Conservation (phyloP, 2,113 vertebrate species). For the Prunella fulvescens region DNA sequence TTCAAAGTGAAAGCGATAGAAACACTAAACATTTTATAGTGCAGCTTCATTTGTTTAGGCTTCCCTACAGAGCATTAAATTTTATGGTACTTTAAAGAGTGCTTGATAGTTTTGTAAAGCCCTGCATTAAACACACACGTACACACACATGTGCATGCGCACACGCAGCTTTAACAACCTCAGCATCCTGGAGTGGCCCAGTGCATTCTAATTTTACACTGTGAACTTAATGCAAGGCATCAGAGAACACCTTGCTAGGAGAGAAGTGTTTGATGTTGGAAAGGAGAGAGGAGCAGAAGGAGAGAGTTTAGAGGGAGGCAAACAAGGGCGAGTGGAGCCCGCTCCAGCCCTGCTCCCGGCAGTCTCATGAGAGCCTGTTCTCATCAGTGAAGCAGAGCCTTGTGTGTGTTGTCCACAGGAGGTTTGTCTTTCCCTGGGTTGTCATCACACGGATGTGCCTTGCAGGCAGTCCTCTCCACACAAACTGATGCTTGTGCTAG, state of each 20-base stretch:
- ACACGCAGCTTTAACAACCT: not conserved
- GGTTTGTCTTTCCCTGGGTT: not conserved
- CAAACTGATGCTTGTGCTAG: fast-evolving
- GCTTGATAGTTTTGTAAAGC: constrained; percentile 36
- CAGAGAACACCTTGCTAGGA: not conserved
- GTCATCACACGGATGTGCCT: not conserved
- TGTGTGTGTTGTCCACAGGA: not conserved
- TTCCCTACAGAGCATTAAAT: constrained; percentile 21
- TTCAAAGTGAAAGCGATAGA: constrained; percentile 34
- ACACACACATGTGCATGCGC: not conserved
- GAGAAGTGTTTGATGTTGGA: not conserved
- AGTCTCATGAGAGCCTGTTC: not conserved
- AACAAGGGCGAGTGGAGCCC: fast-evolving
- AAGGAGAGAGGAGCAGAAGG: not conserved
- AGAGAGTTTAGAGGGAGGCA: not conserved
- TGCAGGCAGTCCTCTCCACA: fast-evolving
- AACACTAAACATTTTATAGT: not conserved
- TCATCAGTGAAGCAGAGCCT: not conserved
- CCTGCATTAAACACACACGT: not conserved
- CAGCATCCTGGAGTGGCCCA: not conserved
- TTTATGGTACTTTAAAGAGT: constrained; percentile 41
- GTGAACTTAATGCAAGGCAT: not conserved
- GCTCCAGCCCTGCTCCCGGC: not conserved
- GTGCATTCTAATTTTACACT: not conserved
- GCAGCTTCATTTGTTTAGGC: constrained; percentile 5